These are phyloP conservation scores for Forbesichthys agassizii DNA, from an alignment of 2,113 vertebrate genomes.

Conservation along the genomic window DNA sequence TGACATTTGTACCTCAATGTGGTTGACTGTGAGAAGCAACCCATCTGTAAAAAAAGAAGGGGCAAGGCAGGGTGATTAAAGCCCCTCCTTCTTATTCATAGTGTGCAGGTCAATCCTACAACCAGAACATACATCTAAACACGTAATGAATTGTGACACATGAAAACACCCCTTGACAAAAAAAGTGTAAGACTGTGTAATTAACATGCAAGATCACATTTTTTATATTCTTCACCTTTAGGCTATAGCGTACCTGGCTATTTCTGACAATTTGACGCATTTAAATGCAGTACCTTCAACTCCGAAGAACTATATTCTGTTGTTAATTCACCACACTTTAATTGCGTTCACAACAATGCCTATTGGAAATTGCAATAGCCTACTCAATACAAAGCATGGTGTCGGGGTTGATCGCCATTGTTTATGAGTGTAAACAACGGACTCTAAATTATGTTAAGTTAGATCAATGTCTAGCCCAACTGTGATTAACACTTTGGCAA, in stretches of 20 bases:
- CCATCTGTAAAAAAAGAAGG: constrained; percentile 83
- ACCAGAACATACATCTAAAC: constrained; percentile 12
- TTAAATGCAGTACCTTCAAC: no score
- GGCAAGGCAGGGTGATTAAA: constrained; percentile 75
- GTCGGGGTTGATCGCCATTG: not conserved
- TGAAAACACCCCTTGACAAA: constrained; percentile 27
- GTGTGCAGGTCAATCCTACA: constrained; percentile 36
- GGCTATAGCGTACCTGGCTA: no score
- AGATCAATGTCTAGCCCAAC: constrained; percentile 1
- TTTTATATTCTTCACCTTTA: no score
- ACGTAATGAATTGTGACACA: constrained; percentile 15
- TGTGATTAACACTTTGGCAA: constrained; percentile 6
- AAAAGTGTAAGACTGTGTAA: constrained; percentile 3
- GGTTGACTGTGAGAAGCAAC: constrained; percentile 74
- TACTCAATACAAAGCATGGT: no score
- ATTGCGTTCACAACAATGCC: no score
- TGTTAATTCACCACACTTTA: no score
- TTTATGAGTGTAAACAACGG: constrained; percentile 1
- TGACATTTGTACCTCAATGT: constrained; percentile 81
- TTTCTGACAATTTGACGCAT: no score
- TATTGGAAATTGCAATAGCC: no score
- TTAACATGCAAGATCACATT: not conserved
- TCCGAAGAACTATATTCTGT: no score
- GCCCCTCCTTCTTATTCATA: constrained; percentile 53
- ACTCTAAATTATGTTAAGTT: not conserved